Evolutionary conservation across 2,797 vertebrate species (phyloP), one percentile per base, ranked within the genome.

Genomic region (Micrastur ruficollis): DNA sequence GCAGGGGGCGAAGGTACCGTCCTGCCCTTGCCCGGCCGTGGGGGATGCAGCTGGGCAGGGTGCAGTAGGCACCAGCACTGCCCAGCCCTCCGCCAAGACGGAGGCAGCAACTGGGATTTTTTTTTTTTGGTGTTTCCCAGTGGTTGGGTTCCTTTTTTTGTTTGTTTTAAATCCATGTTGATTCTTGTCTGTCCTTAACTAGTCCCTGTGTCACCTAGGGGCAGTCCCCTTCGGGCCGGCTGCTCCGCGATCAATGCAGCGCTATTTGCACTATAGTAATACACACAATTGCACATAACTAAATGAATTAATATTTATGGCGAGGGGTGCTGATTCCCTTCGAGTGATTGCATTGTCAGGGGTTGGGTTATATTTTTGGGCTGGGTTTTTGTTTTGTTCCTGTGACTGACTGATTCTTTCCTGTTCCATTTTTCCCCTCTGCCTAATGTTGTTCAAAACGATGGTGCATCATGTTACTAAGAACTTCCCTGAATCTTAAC

Each of bases 191-290:
- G 95, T 96, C 94, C 55, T 85, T 71, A 93, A 94, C 75, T 71
- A 78, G 92, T 95, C 92, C 94, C 95, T 84, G 50, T 90, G 83
- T 96, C 95, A 96, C 86, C 87, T 40, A 32, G 63, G 70, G 73
- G 72, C 90, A 81, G 89, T 6, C 59, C 53, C 74, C 72, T 61
- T 9, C 0, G 1, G 74, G 70, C 19, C 1, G 2, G 22, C 93
- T 86, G 95, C 82, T 50, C 88, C 29, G 0, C 0, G 34, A 70
- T 93, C 95, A 95, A 94, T 88, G 95, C 96, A 94, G 96, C 91
- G 93, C 95, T 91, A 95, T 97, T 97, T 97, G 97, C 96, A 97
- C 97, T 97, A 97, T 86, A 95, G 95, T 79, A 75, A 81, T 81
- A 95, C 90, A 95, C 89, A 93, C 85, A 62, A 85, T 97, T 97